Conservation (phyloP, 30 jellyfish, hydroid and myxozoan genomes). For the Aurelia sp. region DNA sequence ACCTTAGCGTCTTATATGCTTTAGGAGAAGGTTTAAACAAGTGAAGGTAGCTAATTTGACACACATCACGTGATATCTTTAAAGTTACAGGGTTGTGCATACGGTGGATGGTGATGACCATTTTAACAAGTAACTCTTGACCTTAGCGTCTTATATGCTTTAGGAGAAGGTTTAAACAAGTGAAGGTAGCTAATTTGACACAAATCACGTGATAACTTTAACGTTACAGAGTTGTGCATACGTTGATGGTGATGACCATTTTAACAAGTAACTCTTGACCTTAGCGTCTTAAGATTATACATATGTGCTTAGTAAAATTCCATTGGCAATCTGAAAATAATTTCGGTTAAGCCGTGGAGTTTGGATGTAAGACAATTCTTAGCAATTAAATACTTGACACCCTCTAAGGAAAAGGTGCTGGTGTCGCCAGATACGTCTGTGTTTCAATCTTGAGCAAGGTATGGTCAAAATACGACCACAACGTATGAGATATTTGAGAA, state of each 20-base stretch:
- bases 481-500: slow-evolving; percentile 21
- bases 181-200: too few relatives aligned
- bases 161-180: too few relatives aligned
- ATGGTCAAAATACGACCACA: slow-evolving; percentile 26
- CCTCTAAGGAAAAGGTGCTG: slow-evolving; percentile 28
- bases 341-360: slow-evolving; percentile 44
- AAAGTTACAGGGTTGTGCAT: too few relatives aligned
- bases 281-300: slow-evolving; percentile 47
- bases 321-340: slow-evolving; percentile 57
- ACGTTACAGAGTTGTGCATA: neutral
- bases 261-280: slow-evolving; percentile 43
- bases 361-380: slow-evolving; percentile 25
- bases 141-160: too few relatives aligned
- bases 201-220: neutral
- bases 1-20: too few relatives aligned
- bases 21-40: too few relatives aligned
- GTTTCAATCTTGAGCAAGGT: slow-evolving; percentile 19
- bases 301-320: slow-evolving; percentile 37
- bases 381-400: slow-evolving; percentile 63
- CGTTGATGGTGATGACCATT: neutral
- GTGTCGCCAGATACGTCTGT: slow-evolving; percentile 61
- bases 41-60: too few relatives aligned
- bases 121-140: too few relatives aligned
- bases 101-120: too few relatives aligned
- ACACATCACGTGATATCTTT: neutral